These are phyloP conservation scores for Myotis pilosus DNA, from an alignment of 2,797 vertebrate genomes.

Conservation along the genomic window DNA sequence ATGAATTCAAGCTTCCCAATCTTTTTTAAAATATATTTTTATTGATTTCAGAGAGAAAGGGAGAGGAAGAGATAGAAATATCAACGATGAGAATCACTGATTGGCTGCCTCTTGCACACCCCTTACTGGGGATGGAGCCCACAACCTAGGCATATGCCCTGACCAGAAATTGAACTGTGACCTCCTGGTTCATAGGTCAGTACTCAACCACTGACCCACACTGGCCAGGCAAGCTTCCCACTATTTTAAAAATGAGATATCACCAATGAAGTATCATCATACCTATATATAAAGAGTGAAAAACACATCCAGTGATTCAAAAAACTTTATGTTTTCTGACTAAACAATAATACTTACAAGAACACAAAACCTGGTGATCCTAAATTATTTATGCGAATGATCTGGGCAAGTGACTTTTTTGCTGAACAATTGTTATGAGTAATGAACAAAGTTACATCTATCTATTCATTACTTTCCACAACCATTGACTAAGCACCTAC, in stretches of 20 bases:
- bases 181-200: too few species aligned
- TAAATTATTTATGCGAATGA: slow-evolving; percentile 14
- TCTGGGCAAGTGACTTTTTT: neutral
- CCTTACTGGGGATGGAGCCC: too few species aligned
- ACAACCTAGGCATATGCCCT: too few species aligned
- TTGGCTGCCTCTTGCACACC: too few species aligned
- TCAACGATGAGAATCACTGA: too few species aligned
- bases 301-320: neutral
- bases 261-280: neutral
- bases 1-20: neutral
- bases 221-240: neutral
- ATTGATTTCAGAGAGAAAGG: too few species aligned
- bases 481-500: neutral
- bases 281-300: neutral
- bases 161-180: too few species aligned
- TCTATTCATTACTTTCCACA: neutral
- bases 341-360: neutral
- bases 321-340: neutral
- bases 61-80: too few species aligned
- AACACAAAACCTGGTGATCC: neutral
- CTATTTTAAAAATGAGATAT: slow-evolving; percentile 23
- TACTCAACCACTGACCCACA: too few species aligned
- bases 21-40: too few species aligned
- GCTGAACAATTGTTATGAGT: neutral
- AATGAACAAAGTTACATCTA: neutral